Conservation (phyloP, 1,140 invertebrate genomes). For the Drosophila pseudoobscura region DNA sequence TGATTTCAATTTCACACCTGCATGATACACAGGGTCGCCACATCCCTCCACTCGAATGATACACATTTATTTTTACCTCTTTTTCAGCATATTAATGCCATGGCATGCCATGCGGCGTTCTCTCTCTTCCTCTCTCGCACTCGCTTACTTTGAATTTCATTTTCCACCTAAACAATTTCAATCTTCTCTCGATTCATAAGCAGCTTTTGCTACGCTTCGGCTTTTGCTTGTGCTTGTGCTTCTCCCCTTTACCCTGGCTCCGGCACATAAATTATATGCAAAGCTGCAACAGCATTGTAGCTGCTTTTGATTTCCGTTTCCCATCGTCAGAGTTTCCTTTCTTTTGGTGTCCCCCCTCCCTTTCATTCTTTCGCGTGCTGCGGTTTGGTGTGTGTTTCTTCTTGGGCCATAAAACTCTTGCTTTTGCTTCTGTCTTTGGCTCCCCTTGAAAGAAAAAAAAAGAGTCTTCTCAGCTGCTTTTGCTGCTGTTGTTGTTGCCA, state of each 20-base stretch:
- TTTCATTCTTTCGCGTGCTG: conserved; percentile 56
- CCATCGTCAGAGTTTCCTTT: conserved; percentile 77
- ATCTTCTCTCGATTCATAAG: conserved; percentile 64
- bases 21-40: conserved; percentile 21
- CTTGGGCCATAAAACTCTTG: conserved; percentile 67
- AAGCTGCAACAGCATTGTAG: conserved; percentile 68
- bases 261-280: conserved; percentile 76
- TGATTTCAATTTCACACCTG: conserved; percentile 77
- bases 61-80: conserved; percentile 51
- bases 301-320: conserved; percentile 83
- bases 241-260: conserved; percentile 21
- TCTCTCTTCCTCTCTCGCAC: background rate
- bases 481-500: conserved; percentile 27
- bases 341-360: conserved; percentile 48
- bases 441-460: background rate
- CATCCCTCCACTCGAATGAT: background rate
- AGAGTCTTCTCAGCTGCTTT: conserved; percentile 3
- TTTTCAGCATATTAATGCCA: conserved; percentile 5
- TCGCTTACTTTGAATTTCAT: conserved; percentile 45
- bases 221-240: background rate
- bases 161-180: conserved; percentile 70
- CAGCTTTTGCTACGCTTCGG: conserved; percentile 66
- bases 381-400: conserved; percentile 59
- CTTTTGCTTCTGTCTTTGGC: conserved; percentile 45
- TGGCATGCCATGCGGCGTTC: conserved; percentile 11